Conservation (phyloP, 2,113 vertebrate species). For the Clarias macrocephalus region DNA sequence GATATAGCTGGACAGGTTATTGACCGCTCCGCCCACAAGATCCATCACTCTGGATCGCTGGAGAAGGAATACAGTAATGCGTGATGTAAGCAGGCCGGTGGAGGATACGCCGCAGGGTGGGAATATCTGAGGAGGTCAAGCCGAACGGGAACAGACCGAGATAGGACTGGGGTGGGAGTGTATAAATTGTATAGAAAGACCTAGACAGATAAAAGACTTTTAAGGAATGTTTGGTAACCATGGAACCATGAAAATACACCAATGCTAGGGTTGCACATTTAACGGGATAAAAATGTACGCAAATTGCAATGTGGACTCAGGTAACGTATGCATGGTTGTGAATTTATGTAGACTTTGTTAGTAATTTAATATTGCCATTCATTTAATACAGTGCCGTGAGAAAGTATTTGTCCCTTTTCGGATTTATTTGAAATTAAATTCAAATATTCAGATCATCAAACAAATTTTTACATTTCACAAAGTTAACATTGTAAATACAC, state of each 20-base stretch:
- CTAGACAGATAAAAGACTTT: neutral
- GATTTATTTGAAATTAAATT: no score
- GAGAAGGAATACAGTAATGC: constrained; percentile 35
- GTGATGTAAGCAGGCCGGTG: constrained; percentile 1
- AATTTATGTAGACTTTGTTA: no score
- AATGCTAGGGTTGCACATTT: neutral
- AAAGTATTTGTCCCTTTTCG: no score
- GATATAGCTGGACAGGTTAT: constrained; percentile 53
- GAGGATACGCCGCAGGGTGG: constrained; percentile 3
- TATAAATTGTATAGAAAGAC: neutral
- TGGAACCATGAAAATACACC: neutral
- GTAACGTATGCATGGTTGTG: no score
- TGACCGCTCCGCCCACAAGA: constrained; percentile 40
- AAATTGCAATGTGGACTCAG: no score
- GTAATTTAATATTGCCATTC: no score
- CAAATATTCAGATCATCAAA: no score
- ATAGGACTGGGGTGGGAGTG: neutral
- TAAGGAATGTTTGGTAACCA: neutral
- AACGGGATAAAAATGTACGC: no score
- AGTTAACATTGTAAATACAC: no score
- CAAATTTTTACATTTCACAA: no score
- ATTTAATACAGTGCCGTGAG: no score
- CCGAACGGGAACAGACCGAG: neutral
- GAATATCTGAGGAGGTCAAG: neutral
- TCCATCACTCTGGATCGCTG: constrained; percentile 2